phyloP scores from a whole-genome alignment of 37 sponge, comb jelly and placozoan genomes.

The Aplysina aerophoba region DNA sequence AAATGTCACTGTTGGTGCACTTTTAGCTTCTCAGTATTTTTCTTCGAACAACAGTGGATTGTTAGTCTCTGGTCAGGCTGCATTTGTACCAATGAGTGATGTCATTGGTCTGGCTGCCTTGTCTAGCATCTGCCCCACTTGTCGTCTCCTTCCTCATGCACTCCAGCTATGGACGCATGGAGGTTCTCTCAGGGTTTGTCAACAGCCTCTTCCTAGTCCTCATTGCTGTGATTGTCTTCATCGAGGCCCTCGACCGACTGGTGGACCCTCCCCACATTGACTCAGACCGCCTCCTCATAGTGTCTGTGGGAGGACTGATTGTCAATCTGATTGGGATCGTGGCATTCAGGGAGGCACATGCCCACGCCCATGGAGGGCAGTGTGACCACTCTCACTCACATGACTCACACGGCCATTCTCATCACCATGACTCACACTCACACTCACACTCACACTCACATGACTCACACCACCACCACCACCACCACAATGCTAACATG shows the following conservation, averaged over 20 bases:
- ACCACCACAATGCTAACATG: slow-evolving; percentile 81
- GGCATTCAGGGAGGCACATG: slow-evolving; percentile 86
- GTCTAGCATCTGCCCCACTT: no score
- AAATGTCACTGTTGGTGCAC: no score
- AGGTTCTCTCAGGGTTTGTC: slow-evolving; percentile 93
- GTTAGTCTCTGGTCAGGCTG: no score
- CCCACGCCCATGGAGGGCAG: slow-evolving; percentile 64
- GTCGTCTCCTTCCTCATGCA: neutral
- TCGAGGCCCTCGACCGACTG: slow-evolving; percentile 86
- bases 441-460: slow-evolving; percentile 41
- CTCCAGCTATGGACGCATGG: slow-evolving; percentile 83
- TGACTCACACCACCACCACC: slow-evolving; percentile 42
- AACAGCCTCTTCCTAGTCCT: slow-evolving; percentile 92
- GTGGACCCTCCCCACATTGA: slow-evolving; percentile 92
- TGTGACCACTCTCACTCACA: slow-evolving; percentile 53
- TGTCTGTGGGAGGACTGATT: slow-evolving; percentile 91
- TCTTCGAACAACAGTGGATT: no score
- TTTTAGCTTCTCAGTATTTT: no score
- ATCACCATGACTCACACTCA: slow-evolving; percentile 30
- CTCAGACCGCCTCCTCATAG: slow-evolving; percentile 87
- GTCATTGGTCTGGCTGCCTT: no score
- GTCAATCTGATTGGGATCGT: slow-evolving; percentile 94
- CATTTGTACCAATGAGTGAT: no score
- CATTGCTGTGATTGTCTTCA: slow-evolving; percentile 86
- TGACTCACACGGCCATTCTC: slow-evolving; percentile 16